Evolutionary conservation across 1,140 invertebrate genomes (phyloP), one percentile per base, ranked within the genome.

Genomic region (Saxidomus purpurata): DNA sequence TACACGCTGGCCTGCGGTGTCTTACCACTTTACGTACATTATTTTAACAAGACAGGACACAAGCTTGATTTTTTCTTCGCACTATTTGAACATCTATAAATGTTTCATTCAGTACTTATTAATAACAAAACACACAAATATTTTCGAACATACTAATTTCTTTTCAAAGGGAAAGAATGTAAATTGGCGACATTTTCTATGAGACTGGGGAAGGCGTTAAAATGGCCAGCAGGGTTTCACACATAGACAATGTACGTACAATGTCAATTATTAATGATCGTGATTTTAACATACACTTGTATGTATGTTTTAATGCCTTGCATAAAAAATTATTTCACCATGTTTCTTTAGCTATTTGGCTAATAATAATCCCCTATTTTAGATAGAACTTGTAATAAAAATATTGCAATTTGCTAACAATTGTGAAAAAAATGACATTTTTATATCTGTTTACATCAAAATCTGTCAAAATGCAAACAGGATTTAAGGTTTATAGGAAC

Each of bases 11-110:
- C 31, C 55, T 36, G 31, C 49, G 28, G 76, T 34, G 28, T n/a
- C 76, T 55, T 52, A 36, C 49, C 34, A 13, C 22, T 79, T 34
- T 9, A 13, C 3, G 28, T 79, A 49, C 43, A 79, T 79, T 52
- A 79, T 79, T 79, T n/a, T 55, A 79, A 31, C 17, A 79, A 47
- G 43, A 28, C 47, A 49, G 74, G 74, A 25, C 74, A 77, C 34
- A 25, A 40, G 17, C 31, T 34, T 71, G 40, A 38, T 71, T 71
- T 71, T 28, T 76, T 19, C 47, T 59, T 59, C 55, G 22, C 55
- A 59, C 25, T 4, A 6, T 9, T 19, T 59, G 43, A 43, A 4
- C 43, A 59, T 6, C 6, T n/a, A 19, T 28, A 59, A n/a, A 71
- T 1, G 11, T 11, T 19, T 28, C 34, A 38, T 71, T 71, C 67